These are phyloP conservation scores for Tortricodes alternella DNA, from an alignment of 2,888 invertebrate genomes.

Conservation along the genomic window DNA sequence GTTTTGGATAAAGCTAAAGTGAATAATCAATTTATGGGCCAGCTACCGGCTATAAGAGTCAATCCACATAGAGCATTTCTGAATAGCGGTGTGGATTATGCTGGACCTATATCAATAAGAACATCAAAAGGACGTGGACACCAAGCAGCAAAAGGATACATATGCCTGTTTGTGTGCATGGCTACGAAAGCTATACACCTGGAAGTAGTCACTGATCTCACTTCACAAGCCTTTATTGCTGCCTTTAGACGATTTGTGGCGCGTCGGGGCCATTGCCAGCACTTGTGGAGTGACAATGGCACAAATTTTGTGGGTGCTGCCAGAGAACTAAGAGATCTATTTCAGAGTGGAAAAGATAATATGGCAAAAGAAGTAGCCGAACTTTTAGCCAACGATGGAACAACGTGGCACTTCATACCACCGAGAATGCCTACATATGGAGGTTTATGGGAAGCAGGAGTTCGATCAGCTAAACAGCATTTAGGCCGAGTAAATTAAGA, in stretches of 20 bases:
- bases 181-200: no score
- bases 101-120: background rate
- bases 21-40: slow-evolving; percentile 30
- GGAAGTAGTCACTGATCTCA: background rate
- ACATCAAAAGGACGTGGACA: background rate
- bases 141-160: slow-evolving; percentile 4
- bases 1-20: slow-evolving; percentile 12
- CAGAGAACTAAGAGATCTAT: no score
- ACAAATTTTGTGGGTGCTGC: background rate
- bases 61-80: slow-evolving; percentile 1
- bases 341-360: no score
- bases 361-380: no score
- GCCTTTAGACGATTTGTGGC: background rate
- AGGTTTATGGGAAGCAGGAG: no score
- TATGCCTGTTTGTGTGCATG: background rate
- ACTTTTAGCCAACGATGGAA: no score
- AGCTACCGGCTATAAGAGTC: slow-evolving; percentile 22
- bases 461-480: no score
- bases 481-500: no score
- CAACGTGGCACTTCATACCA: no score
- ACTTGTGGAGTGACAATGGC: background rate
- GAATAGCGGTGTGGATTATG: background rate
- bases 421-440: no score
- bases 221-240: background rate
- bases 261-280: background rate